Percentiles rank a stretch among this genome's conserved stretches.
phyloP scores from a whole-genome alignment of 2,113 vertebrate genomes.

The Okapia johnstoni region DNA sequence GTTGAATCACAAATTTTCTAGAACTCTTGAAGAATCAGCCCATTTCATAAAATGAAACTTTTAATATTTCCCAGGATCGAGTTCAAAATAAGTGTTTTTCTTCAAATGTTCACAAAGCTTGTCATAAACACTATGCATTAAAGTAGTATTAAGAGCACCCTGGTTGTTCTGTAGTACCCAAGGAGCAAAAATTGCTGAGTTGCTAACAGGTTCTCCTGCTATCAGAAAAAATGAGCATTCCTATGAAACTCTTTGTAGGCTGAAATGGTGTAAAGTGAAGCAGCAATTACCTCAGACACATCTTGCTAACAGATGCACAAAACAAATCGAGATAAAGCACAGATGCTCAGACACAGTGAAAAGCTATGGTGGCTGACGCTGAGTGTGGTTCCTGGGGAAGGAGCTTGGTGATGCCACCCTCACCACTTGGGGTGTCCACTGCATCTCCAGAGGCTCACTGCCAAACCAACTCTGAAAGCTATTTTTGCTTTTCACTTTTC shows the following conservation, averaged over 20 bases:
- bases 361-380: background rate
- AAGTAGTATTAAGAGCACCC: background rate
- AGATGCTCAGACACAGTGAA: background rate
- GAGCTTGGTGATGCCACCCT: background rate
- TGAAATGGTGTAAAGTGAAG: background rate
- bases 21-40: background rate
- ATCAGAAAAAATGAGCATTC: background rate
- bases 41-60: conserved; percentile 27
- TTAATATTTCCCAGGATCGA: conserved; percentile 7
- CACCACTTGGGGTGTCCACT: background rate
- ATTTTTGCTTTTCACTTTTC: background rate
- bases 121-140: background rate
- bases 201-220: background rate
- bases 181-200: background rate
- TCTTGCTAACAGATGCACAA: background rate
- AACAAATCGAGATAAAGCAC: background rate
- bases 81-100: conserved; percentile 17
- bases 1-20: conserved; percentile 7
- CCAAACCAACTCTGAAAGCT: background rate
- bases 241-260: background rate
- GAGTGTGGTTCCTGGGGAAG: background rate
- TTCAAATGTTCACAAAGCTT: background rate
- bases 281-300: background rate
- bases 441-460: background rate
- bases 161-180: background rate